These are phyloP conservation scores for Catocala nupta DNA, from an alignment of 2,888 invertebrate species.

Conservation along the genomic window DNA sequence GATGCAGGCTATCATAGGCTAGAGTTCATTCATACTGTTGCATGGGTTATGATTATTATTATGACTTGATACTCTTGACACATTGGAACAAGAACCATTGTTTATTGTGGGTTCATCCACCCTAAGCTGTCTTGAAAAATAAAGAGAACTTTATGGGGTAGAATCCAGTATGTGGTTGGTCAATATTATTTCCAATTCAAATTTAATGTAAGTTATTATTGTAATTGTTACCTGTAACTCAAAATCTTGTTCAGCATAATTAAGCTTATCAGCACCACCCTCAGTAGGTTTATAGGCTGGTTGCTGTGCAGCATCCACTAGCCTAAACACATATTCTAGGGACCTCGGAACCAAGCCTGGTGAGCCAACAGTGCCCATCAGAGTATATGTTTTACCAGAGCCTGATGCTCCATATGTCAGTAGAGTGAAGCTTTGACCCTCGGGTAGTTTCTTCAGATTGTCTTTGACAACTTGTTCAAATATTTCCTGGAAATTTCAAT, in stretches of 20 bases:
- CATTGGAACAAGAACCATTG: no score
- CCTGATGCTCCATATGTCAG: slow-evolving; percentile 96
- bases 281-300: slow-evolving; percentile 77
- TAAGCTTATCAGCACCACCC: slow-evolving; percentile 69
- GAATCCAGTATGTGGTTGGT: no score
- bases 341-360: slow-evolving; percentile 90
- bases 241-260: slow-evolving; percentile 66
- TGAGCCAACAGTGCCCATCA: slow-evolving; percentile 89
- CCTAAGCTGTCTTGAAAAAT: no score
- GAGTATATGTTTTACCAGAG: slow-evolving; percentile 95
- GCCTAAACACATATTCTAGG: slow-evolving; percentile 86
- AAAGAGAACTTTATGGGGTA: no score
- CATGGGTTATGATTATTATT: no score
- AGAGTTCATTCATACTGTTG: no score
- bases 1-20: no score
- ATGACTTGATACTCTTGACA: no score
- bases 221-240: slow-evolving; percentile 71
- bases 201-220: no score
- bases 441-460: slow-evolving; percentile 86
- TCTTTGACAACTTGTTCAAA: slow-evolving; percentile 87
- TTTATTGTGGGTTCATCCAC: no score
- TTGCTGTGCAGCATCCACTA: slow-evolving; percentile 75
- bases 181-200: no score
- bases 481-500: slow-evolving; percentile 67
- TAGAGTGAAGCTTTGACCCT: slow-evolving; percentile 91